Conservation (phyloP, 2,113 vertebrate genomes). For the Xenus cinereus region DNA sequence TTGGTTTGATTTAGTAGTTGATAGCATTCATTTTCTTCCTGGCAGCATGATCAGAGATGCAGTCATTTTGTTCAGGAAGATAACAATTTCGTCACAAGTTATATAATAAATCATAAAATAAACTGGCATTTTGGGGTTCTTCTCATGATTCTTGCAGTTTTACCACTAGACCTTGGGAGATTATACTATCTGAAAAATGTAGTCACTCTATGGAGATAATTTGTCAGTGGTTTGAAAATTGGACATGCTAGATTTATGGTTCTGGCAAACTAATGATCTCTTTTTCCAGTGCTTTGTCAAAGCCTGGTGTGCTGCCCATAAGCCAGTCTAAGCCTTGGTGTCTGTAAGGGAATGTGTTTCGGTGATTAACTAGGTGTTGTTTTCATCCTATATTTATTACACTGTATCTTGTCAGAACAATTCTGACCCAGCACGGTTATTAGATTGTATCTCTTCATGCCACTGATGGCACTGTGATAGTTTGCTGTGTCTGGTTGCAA, state of each 20-base stretch:
- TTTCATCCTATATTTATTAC: neutral
- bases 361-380: slow-evolving; percentile 17
- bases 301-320: neutral
- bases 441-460: neutral
- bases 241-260: slow-evolving; percentile 40
- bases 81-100: neutral
- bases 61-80: neutral
- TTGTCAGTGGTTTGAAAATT: slow-evolving; percentile 67
- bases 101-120: slow-evolving; percentile 2
- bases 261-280: slow-evolving; percentile 46
- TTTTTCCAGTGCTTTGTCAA: slow-evolving; percentile 58
- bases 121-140: neutral
- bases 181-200: slow-evolving; percentile 46
- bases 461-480: neutral
- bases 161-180: slow-evolving; percentile 23
- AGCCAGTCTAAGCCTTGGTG: neutral
- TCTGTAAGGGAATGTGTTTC: neutral
- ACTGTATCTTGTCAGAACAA: neutral
- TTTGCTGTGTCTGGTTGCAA: neutral
- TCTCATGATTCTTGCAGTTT: neutral
- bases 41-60: neutral
- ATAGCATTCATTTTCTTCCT: neutral
- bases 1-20: neutral
- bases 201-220: slow-evolving; percentile 55
- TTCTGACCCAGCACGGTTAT: neutral